Base-by-base conservation (phyloP, 2,797 vertebrate genomes). In the Hypotaenidia philippensis region DNA sequence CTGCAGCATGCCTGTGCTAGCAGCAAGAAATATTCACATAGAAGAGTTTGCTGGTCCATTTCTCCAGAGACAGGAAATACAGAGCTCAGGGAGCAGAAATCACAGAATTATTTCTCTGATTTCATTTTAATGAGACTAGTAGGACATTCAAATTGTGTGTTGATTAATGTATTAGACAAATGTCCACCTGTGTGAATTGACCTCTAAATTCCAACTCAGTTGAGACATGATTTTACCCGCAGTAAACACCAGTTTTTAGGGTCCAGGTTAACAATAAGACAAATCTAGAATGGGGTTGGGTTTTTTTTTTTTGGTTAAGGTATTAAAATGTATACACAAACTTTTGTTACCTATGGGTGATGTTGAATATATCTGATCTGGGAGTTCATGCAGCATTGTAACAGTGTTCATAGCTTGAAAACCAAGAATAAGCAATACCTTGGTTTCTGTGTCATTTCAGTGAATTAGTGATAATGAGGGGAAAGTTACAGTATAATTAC, bases 1-100 rank as follows among this genome's bases (percentile, higher is more conserved):
- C 68, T 89, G 89, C 69, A 93, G 27, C 64, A 38, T 41, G 23
- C n/a, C 81, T 89, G 83, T 93, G 32, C n/a, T 75, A 86, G 25
- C 76, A 85, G 41, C 50, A 86, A 80, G 79, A 96, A 82, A 91
- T 64, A 59, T 14, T 81, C 44, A 21, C 17, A 6, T 13, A 10
- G 60, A 56, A 41, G 26, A 55, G 32, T 94, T 85, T 91, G 55
- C 31, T 83, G 60, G 20, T 80, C 81, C 12, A 4, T 68, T 77
- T 40, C 44, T 79, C 56, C 38, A 86, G 61, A 71, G 57, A 49
- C 12, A 81, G 63, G 26, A 83, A 49, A 76, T 45, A 63, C 2
- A n/a, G 70, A 91, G 27, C 53, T 81, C 79, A 76, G 61, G 79
- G 66, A 81, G 55, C 57, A 81, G 64, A 85, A 78, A 89, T 56